phyloP scores from a whole-genome alignment of 2,797 vertebrate genomes.

The Lagodon rhomboides region DNA sequence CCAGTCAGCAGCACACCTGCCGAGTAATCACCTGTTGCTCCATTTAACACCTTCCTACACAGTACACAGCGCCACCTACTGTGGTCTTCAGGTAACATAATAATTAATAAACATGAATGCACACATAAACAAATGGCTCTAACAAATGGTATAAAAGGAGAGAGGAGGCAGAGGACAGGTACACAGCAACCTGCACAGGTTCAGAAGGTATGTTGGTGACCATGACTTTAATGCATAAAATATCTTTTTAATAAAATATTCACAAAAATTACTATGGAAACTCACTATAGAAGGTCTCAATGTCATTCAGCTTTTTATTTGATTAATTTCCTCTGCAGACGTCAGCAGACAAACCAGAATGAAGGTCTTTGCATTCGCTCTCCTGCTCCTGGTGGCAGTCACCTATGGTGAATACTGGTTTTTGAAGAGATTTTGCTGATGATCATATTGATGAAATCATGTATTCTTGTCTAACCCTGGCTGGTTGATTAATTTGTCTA shows the following conservation, averaged over 20 bases:
- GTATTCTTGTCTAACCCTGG: not conserved
- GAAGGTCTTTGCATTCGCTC: conserved; percentile 31
- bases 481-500: too few species aligned
- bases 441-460: too few species aligned
- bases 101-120: too few species aligned
- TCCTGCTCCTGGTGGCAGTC: conserved; percentile 40
- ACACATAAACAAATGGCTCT: too few species aligned
- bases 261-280: too few species aligned
- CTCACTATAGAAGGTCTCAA: not conserved
- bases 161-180: not conserved
- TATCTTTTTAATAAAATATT: not conserved
- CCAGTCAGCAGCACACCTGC: too few species aligned
- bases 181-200: conserved; percentile 26
- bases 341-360: conserved; percentile 9
- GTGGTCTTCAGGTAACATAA: too few species aligned
- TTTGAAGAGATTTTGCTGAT: too few species aligned
- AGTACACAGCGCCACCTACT: too few species aligned
- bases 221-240: too few species aligned
- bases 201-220: conserved; percentile 6
- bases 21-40: too few species aligned
- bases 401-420: conserved; percentile 13
- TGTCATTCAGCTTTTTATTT: not conserved
- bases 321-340: not conserved
- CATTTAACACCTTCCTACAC: too few species aligned
- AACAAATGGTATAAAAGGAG: conserved; percentile 24